These are phyloP conservation scores for Stegodyphus mimosarum DNA, from an alignment of 1,140 invertebrate species.

Conservation along the genomic window DNA sequence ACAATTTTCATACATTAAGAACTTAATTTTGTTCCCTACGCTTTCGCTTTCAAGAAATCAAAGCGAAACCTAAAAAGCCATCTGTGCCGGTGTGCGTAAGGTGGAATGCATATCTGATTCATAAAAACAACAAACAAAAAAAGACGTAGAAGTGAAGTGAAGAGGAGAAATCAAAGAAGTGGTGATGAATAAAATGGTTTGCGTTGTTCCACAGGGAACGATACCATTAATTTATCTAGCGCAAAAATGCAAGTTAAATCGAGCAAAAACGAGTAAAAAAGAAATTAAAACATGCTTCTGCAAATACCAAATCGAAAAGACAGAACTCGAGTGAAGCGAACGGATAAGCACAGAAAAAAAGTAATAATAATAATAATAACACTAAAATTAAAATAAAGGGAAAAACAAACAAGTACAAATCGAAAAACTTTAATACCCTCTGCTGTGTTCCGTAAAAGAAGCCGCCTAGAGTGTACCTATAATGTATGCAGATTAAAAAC, in stretches of 20 bases:
- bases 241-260: slow-evolving; percentile 35
- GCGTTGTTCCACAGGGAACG: slow-evolving; percentile 3
- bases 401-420: slow-evolving; percentile 12
- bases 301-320: slow-evolving; percentile 49
- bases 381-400: background rate
- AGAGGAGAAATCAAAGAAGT: slow-evolving; percentile 37
- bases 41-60: slow-evolving; percentile 19
- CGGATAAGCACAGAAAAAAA: slow-evolving; percentile 37
- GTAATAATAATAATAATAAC: slow-evolving; percentile 10
- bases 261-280: slow-evolving; percentile 14
- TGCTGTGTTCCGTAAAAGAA: slow-evolving; percentile 8
- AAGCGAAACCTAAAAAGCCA: slow-evolving; percentile 50
- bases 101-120: slow-evolving; percentile 1
- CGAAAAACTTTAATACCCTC: slow-evolving; percentile 47
- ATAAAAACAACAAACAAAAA: background rate
- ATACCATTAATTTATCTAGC: slow-evolving; percentile 22
- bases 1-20: slow-evolving; percentile 29
- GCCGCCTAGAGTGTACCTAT: slow-evolving; percentile 1
- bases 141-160: background rate
- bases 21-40: background rate
- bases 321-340: background rate
- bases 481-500: slow-evolving; percentile 61
- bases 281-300: slow-evolving; percentile 54
- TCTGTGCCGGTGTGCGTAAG: slow-evolving; percentile 28
- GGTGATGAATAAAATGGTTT: slow-evolving; percentile 56